Percentiles rank a stretch among this genome's conserved stretches.
These are phyloP conservation scores for Steatocranus sp. DNA, from an alignment of 2,797 vertebrate genomes.

Conservation along the genomic window DNA sequence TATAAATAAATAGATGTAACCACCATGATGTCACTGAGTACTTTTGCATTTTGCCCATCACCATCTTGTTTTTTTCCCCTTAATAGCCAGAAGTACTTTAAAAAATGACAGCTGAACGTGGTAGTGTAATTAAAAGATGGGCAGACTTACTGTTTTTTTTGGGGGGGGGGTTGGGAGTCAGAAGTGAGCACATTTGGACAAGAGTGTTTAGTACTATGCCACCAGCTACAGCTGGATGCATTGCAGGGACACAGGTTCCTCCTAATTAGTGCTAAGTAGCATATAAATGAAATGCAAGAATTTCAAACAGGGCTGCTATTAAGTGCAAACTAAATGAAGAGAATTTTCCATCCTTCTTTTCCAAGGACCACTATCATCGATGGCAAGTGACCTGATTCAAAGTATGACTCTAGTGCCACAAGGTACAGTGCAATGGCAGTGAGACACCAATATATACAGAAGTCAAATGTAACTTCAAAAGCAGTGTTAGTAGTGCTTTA, in stretches of 20 bases:
- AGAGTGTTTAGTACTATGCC: neutral
- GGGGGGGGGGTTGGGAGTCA: fast-evolving
- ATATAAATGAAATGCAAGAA: neutral
- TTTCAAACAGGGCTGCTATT: neutral
- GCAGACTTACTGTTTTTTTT: neutral
- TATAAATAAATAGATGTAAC: neutral
- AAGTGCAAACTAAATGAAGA: neutral
- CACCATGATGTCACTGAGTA: neutral
- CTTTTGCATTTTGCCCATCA: neutral
- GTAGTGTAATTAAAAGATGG: neutral
- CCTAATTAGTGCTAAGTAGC: neutral
- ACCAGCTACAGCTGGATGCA: neutral
- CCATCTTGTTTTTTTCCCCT: neutral
- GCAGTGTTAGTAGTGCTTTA: neutral
- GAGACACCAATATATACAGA: neutral
- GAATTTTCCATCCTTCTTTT: neutral
- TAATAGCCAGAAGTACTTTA: neutral
- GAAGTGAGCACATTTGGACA: neutral
- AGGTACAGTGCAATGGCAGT: neutral
- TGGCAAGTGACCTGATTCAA: neutral
- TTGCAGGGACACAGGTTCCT: neutral
- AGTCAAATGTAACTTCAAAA: neutral
- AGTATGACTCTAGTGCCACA: neutral
- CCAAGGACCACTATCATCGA: neutral
- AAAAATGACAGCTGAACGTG: neutral